These are phyloP conservation scores for Scaptomyza reducta DNA, from an alignment of 2,888 invertebrate genomes.

Conservation along the genomic window DNA sequence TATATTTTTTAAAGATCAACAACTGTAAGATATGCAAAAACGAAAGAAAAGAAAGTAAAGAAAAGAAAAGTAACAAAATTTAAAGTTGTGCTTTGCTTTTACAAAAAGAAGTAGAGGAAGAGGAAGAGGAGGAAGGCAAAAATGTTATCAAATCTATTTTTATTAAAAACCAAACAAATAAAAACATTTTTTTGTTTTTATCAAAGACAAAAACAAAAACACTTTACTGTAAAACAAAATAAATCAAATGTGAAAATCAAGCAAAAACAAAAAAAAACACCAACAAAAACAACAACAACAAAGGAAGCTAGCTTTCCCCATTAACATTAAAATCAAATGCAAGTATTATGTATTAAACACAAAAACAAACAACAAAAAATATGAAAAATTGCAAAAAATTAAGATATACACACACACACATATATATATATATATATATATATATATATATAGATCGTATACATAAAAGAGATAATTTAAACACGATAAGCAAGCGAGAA, in stretches of 20 bases:
- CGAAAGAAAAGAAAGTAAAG: slow-evolving; percentile 1
- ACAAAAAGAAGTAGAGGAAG: not conserved
- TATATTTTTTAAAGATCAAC: slow-evolving; percentile 43
- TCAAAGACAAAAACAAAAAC: no score
- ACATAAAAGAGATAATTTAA: slow-evolving; percentile 36
- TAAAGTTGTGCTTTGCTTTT: slow-evolving; percentile 52
- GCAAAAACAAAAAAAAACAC: slow-evolving; percentile 4
- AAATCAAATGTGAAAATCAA: slow-evolving; percentile 1
- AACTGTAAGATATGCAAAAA: slow-evolving; percentile 48
- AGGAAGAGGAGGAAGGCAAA: slow-evolving; percentile 5
- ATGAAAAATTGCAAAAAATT: not conserved
- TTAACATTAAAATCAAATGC: slow-evolving; percentile 49
- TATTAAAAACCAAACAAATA: slow-evolving; percentile 21
- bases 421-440: slow-evolving; percentile 6
- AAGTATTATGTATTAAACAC: slow-evolving; percentile 60
- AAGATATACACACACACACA: slow-evolving; percentile 7
- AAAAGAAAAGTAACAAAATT: slow-evolving; percentile 10
- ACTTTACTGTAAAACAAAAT: slow-evolving; percentile 17
- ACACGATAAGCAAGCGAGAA: slow-evolving; percentile 43
- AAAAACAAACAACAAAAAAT: slow-evolving; percentile 21
- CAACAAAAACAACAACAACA: slow-evolving; percentile 1
- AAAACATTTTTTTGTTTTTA: slow-evolving; percentile 16
- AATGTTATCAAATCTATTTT: slow-evolving; percentile 55
- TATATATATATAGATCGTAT: slow-evolving; percentile 36
- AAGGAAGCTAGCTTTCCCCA: not conserved